Evolutionary conservation across 1,140 invertebrate species (phyloP).

Genomic region (Chelonus insularis): DNA sequence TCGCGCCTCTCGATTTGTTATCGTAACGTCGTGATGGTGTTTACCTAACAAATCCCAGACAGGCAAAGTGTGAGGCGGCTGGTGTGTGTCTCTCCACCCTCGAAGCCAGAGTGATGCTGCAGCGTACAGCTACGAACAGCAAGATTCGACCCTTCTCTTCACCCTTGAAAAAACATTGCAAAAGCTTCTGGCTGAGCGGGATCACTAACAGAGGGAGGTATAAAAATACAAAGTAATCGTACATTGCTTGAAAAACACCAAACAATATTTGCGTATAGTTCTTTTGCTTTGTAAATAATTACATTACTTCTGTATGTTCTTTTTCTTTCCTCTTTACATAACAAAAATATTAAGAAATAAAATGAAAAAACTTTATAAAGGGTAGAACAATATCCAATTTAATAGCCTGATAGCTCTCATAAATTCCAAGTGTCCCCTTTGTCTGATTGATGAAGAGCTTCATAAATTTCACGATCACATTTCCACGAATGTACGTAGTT

Average conservation of each 20-base stretch:
- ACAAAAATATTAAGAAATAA: background rate
- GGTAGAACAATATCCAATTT: background rate
- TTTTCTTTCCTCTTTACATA: background rate
- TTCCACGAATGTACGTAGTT: slow-evolving; percentile 1
- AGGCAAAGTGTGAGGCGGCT: slow-evolving; percentile 4
- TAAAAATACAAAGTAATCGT: slow-evolving; percentile 5
- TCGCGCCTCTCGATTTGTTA: slow-evolving; percentile 30
- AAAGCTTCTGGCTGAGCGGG: background rate
- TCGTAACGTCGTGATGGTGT: slow-evolving; percentile 31
- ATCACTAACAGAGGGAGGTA: background rate
- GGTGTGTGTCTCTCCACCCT: background rate
- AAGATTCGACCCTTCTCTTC: slow-evolving; percentile 9
- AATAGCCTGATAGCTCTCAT: background rate
- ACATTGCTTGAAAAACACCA: background rate
- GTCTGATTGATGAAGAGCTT: slow-evolving; percentile 5
- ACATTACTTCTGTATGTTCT: background rate
- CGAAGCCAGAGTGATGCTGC: background rate
- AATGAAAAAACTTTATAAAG: background rate
- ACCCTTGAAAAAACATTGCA: slow-evolving; percentile 2
- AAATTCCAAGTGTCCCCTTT: slow-evolving; percentile 2
- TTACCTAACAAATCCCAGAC: slow-evolving; percentile 32
- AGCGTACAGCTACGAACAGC: background rate
- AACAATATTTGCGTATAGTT: background rate
- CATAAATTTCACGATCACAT: slow-evolving; percentile 5
- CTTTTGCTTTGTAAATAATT: background rate